Evolutionary conservation across 2,888 invertebrate species (phyloP).

Genomic region (Antheraea yamamai): DNA sequence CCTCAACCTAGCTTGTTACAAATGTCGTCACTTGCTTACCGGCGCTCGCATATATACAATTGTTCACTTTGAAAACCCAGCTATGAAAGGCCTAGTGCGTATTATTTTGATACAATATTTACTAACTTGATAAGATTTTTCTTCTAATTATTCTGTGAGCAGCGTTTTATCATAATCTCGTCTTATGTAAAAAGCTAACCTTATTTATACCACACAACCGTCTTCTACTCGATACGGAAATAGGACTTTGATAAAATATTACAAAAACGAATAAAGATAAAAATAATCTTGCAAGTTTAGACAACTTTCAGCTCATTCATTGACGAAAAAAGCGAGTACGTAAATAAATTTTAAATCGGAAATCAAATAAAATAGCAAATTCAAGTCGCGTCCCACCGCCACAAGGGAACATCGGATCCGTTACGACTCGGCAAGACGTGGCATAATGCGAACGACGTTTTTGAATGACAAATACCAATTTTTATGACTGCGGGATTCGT

Average conservation of each 20-base stretch:
- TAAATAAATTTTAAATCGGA: slow-evolving; percentile 48
- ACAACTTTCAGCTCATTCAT: slow-evolving; percentile 12
- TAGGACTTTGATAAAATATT: neutral
- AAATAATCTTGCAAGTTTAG: neutral
- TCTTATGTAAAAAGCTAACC: too few species aligned
- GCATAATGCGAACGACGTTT: slow-evolving; percentile 47
- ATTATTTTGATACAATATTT: too few species aligned
- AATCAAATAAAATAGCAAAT: slow-evolving; percentile 63
- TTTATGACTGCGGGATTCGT: slow-evolving; percentile 55
- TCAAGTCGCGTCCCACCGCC: slow-evolving; percentile 26
- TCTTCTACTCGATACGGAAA: neutral
- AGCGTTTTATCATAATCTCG: too few species aligned
- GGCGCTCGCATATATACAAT: too few species aligned
- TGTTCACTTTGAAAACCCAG: too few species aligned
- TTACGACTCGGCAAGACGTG: slow-evolving; percentile 35
- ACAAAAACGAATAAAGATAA: neutral
- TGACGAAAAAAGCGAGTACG: slow-evolving; percentile 10
- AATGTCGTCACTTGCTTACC: too few species aligned
- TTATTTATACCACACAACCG: neutral
- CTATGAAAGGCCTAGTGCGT: too few species aligned
- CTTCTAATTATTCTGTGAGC: too few species aligned
- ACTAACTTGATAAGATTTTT: too few species aligned
- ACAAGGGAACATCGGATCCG: slow-evolving; percentile 15
- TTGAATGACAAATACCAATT: slow-evolving; percentile 64
- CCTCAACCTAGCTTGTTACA: too few species aligned